A percentile compares a stretch with the other conserved stretches of the same genome.
phyloP scores from a whole-genome alignment of 2,888 invertebrate species.

The Corbicula japonica region DNA sequence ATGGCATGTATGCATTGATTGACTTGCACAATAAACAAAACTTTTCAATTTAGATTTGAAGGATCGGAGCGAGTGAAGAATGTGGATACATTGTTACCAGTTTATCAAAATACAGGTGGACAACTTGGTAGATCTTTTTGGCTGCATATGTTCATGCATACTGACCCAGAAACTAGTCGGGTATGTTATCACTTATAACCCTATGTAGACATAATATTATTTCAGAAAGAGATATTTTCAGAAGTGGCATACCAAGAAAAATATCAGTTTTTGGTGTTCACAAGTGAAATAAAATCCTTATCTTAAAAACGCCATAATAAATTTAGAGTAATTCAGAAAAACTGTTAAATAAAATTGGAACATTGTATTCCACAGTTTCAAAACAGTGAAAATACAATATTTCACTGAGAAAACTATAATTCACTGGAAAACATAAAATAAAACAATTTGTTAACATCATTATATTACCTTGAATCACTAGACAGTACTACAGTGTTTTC shows the following conservation, averaged over 20 bases:
- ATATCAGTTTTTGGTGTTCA: too few relatives aligned
- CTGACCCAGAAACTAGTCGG: constrained; percentile 9
- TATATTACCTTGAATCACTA: not conserved
- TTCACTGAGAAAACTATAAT: not conserved
- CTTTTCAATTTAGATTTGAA: too few relatives aligned
- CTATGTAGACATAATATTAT: too few relatives aligned
- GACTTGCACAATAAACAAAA: too few relatives aligned
- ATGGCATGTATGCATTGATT: not conserved
- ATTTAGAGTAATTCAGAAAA: not conserved
- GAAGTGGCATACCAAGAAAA: too few relatives aligned
- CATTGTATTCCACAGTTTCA: not conserved
- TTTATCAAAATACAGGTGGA: constrained; percentile 31
- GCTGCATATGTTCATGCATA: constrained; percentile 47
- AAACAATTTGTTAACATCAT: not conserved
- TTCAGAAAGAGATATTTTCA: too few relatives aligned
- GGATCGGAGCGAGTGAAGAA: not conserved
- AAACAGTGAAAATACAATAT: not conserved
- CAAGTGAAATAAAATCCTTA: not conserved
- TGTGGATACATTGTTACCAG: constrained; percentile 32
- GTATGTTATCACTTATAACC: constrained; percentile 3
- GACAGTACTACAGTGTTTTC: not conserved
- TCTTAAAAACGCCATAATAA: not conserved
- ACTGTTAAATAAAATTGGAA: not conserved
- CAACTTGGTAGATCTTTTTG: constrained; percentile 20
- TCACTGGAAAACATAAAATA: not conserved